Evolutionary conservation across 2,113 vertebrate species (phyloP), one percentile per base, ranked within the genome.

Genomic region (Symphodus melops): DNA sequence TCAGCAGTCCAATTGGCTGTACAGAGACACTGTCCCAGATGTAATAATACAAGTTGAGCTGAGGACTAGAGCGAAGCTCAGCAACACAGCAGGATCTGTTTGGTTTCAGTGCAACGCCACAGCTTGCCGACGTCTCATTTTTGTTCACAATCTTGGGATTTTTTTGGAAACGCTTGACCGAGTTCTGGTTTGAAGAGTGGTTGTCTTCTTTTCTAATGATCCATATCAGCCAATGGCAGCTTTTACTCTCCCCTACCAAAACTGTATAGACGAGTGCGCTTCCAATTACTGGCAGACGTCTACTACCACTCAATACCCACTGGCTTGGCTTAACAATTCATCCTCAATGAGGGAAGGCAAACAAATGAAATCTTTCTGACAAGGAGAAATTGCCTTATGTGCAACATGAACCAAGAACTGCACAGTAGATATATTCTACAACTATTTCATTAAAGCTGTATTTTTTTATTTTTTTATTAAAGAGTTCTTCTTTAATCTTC

Each of bases 221-320:
- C 48, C 3, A 39, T 20, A 12, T 66, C 73, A 63, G 28, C 17
- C 19, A 69, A 73, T 44, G 39, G 54, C 0, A 5, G 39, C 23
- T 48, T 60, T 66, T 75, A 28, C 1, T 1, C 56, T 48, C 4
- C 66, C 41, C 48, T 55, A 70, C 64, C 72, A 41, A 17, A 68
- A 39, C 9, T 52, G 55, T 37, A 60, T 68, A 80, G 64, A 54
- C 76, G 63, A 66, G 8, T 44, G 72, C 72, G 48, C 72, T 59
- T 77, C 51, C 64, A 77, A 72, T 79, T 73, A 79, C 49, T 60
- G 48, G 67, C 25, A 63, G 5, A 59, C 10, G 83, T 42, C 77
- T 36, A 39, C 23, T 7, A 37, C 19, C 46, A 39, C 58, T 76
- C 75, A 60, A 60, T 65, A 63, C 20, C 19, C 66, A 62, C 65